Evolutionary conservation across 2,797 vertebrate species (phyloP).

Genomic region (Apogon talboti): DNA sequence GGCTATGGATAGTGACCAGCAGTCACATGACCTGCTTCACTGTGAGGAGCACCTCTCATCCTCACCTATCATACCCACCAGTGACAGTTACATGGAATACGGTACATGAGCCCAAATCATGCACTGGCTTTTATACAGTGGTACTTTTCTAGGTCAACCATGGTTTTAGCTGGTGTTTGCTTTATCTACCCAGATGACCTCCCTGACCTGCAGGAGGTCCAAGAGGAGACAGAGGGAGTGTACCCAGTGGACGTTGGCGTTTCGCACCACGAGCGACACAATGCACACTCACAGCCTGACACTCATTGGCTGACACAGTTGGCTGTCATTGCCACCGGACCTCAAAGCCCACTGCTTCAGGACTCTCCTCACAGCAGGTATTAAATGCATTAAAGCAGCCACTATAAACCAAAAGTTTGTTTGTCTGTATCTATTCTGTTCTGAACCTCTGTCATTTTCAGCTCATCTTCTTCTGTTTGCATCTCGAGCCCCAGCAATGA

Average conservation of each 20-base stretch:
- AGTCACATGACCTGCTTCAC: conserved; percentile 48
- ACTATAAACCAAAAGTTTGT: neutral
- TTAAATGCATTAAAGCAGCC: neutral
- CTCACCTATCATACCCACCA: conserved; percentile 88
- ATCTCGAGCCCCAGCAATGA: conserved; percentile 92
- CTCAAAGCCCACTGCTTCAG: conserved; percentile 94
- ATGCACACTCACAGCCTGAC: conserved; percentile 71
- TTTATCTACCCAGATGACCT: conserved; percentile 88
- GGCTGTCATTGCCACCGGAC: conserved; percentile 96
- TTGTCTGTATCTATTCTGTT: neutral
- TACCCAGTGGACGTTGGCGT: conserved; percentile 89
- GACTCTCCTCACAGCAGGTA: conserved; percentile 71
- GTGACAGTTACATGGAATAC: conserved; percentile 93
- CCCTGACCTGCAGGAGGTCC: conserved; percentile 94
- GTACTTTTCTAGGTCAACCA: neutral
- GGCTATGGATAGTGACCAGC: conserved; percentile 48
- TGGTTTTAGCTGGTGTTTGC: neutral
- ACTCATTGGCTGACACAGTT: conserved; percentile 95
- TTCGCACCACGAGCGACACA: conserved; percentile 89
- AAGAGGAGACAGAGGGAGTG: conserved; percentile 87
- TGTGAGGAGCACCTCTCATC: conserved; percentile 90
- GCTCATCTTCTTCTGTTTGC: conserved; percentile 88
- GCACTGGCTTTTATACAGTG: neutral
- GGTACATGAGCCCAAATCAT: conserved; percentile 37
- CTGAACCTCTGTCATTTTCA: conserved; percentile 54